These are phyloP conservation scores for Pseudoatta argentina DNA, from an alignment of 1,140 invertebrate species.

Conservation along the genomic window DNA sequence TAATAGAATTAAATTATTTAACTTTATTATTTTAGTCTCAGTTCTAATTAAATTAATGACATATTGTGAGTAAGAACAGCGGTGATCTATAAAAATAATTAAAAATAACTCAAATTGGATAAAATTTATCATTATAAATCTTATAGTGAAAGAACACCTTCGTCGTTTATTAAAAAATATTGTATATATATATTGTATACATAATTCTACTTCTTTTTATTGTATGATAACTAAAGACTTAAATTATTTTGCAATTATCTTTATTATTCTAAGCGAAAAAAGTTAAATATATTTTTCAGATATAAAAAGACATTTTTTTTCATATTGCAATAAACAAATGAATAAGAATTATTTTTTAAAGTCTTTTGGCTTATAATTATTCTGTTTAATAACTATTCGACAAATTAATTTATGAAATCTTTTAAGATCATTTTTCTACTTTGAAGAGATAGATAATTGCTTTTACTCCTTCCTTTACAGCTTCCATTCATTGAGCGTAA, in stretches of 20 bases:
- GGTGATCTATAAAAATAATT: no score
- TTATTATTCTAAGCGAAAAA: neutral
- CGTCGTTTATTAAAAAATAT: neutral
- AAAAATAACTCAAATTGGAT: no score
- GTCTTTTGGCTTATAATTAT: neutral
- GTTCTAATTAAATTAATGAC: no score
- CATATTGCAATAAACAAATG: neutral
- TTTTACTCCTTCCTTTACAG: neutral
- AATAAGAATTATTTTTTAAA: neutral
- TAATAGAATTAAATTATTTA: no score
- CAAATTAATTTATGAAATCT: neutral
- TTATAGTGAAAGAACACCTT: no score
- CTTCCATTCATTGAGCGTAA: constrained; percentile 41
- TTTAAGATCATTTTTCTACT: neutral
- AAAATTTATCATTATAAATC: no score
- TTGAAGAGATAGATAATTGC: neutral
- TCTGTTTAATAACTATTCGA: neutral
- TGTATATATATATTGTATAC: neutral
- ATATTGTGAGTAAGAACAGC: no score
- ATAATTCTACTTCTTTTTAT: neutral
- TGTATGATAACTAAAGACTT: neutral
- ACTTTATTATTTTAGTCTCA: no score
- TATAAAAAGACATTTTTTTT: neutral
- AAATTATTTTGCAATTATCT: neutral
- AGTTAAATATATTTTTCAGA: neutral